A percentile compares a stretch with the other conserved stretches of the same genome.
These are phyloP conservation scores for Zootoca vivipara DNA, from an alignment of 2,113 vertebrate species.

Conservation along the genomic window DNA sequence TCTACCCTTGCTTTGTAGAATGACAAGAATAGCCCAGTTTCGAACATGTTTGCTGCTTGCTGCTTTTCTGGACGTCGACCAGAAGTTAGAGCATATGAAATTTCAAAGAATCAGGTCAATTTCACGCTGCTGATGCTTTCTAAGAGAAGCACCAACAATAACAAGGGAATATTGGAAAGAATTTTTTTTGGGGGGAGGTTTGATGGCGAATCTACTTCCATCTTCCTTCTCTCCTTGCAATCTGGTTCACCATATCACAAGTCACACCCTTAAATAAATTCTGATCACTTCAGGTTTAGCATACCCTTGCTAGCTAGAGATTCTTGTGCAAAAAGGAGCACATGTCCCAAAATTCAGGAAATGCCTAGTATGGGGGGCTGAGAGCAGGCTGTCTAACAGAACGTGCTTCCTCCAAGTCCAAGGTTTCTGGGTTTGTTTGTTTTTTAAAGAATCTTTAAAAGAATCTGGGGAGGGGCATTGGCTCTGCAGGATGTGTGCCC, in stretches of 20 bases:
- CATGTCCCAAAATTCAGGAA: not conserved
- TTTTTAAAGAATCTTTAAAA: too few species aligned
- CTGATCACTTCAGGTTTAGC: not conserved
- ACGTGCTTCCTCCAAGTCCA: not conserved
- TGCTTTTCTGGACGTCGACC: not conserved
- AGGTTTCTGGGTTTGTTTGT: too few species aligned
- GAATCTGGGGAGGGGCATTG: not conserved
- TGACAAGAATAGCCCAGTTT: not conserved
- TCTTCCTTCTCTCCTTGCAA: not conserved
- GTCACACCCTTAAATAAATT: accelerated
- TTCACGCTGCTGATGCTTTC: not conserved
- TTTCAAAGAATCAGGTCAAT: not conserved
- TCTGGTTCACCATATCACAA: not conserved
- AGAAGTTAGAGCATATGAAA: accelerated
- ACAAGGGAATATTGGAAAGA: not conserved
- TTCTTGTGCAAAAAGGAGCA: not conserved
- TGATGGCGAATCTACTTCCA: not conserved
- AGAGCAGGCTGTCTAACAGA: accelerated
- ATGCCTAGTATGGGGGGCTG: not conserved
- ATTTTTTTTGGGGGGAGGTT: accelerated
- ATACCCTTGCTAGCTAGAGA: not conserved
- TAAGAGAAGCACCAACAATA: accelerated
- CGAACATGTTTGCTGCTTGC: not conserved
- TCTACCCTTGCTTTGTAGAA: not conserved
- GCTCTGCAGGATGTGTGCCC: not conserved